A percentile compares a stretch with the other conserved stretches of the same genome.
Conservation (phyloP, 2,888 invertebrate genomes). For the Chydorus sphaericus region DNA sequence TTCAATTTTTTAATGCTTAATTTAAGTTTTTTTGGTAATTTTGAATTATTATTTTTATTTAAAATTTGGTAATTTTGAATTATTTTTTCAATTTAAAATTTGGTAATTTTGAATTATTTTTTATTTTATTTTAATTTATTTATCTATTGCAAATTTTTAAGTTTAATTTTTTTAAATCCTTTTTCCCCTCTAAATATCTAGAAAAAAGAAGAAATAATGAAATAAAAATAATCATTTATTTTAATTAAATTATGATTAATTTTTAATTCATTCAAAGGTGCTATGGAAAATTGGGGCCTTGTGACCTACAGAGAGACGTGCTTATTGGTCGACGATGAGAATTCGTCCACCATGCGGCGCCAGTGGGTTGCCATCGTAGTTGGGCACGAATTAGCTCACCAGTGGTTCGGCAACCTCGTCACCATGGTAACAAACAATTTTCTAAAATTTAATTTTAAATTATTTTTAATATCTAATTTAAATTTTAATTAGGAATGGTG, state of each 20-base stretch:
- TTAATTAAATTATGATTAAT: not conserved
- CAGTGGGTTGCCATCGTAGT: slow-evolving; percentile 79
- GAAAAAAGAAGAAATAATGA: not conserved
- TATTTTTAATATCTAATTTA: not conserved
- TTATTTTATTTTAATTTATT: slow-evolving; percentile 1
- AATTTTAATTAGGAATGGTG: slow-evolving; percentile 58
- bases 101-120: slow-evolving; percentile 2
- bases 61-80: not conserved
- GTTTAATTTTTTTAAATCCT: too few species aligned
- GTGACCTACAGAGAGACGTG: slow-evolving; percentile 88
- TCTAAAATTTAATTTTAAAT: not conserved
- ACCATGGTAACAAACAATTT: slow-evolving; percentile 51
- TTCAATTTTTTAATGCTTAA: too few species aligned
- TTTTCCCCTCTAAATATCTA: not conserved
- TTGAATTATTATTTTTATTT: slow-evolving; percentile 9
- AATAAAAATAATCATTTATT: not conserved
- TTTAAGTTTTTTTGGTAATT: not conserved
- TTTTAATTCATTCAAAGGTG: too few species aligned
- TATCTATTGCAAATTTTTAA: too few species aligned
- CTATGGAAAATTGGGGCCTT: slow-evolving; percentile 97
- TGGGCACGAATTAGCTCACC: slow-evolving; percentile 87
- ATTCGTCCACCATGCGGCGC: slow-evolving; percentile 68
- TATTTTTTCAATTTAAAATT: slow-evolving; percentile 7
- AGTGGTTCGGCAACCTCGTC: slow-evolving; percentile 96
- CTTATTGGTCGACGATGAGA: slow-evolving; percentile 73